Conservation (phyloP, 2,888 invertebrate species). For the Leuctra nigra region DNA sequence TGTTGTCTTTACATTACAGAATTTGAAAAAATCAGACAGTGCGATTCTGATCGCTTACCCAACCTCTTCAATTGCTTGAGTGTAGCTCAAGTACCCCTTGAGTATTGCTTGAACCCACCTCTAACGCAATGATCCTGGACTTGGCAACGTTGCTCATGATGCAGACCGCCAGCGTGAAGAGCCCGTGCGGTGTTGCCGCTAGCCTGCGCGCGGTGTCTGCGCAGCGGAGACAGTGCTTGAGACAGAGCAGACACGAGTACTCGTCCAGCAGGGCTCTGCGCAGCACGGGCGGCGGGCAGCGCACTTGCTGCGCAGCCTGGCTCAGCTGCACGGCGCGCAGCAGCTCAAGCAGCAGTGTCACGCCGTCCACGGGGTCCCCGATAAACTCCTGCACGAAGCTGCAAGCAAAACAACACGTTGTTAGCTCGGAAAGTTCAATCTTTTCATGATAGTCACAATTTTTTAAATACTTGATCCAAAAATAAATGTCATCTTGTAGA, state of each 20-base stretch:
- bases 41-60: too few species aligned
- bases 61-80: too few species aligned
- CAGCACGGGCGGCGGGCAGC: constrained; percentile 56
- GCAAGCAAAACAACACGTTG: constrained; percentile 29
- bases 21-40: too few species aligned
- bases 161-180: constrained; percentile 78
- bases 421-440: too few species aligned
- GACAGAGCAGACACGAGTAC: constrained; percentile 81
- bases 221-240: constrained; percentile 70
- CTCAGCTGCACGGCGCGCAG: constrained; percentile 69
- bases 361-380: constrained; percentile 80
- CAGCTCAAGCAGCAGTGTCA: constrained; percentile 74
- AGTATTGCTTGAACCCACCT: constrained; percentile 49
- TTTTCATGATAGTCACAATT: too few species aligned
- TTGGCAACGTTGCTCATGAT: constrained; percentile 85
- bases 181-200: constrained; percentile 69
- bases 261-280: constrained; percentile 77
- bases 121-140: constrained; percentile 74
- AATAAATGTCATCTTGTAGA: too few species aligned
- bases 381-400: constrained; percentile 93
- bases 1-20: too few species aligned
- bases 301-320: constrained; percentile 30
- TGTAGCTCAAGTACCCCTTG: too few species aligned
- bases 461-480: too few species aligned
- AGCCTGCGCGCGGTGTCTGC: constrained; percentile 71